Evolutionary conservation across 1,140 invertebrate species (phyloP), one percentile per base, ranked within the genome.

Genomic region (Lepidurus packardi): DNA sequence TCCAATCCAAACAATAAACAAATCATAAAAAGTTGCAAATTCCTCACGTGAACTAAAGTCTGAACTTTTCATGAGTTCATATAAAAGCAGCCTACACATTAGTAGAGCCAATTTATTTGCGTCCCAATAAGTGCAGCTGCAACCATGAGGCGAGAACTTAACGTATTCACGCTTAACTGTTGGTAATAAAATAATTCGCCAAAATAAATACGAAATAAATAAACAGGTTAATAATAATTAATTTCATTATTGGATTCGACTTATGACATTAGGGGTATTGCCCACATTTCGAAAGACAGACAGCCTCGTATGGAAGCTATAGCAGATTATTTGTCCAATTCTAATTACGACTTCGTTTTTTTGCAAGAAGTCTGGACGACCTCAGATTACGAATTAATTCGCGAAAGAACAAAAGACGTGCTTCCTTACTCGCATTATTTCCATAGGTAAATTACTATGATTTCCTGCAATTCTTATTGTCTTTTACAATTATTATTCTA

Each of bases 311-410:
- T 98, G 79, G 83, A 89, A 81, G 94, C 94, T 10, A 94, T 98
- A 80, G 91, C 90, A 44, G 88, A 91, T 74, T 89, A 91, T 82
- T 84, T 98, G 73, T 83, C 85, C 11, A 86, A 84, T 25, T 90
- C 89, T 75, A 84, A 89, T 24, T 94, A 94, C 86, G 94, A 97
- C 85, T 89, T 98, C 82, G 92, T 97, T 1, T 94, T 95, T 78
- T 85, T 98, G 13, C 95, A 98, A 88, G 96, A 98, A 88, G 89
- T 98, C 16, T 98, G 95, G 95, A 89, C 89, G 77, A 88, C 91
- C 80, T 83, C 87, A 73, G 94, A 97, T 85, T 97, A 90, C 85
- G 85, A 92, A 80, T 86, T 87, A 80, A 89, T 95, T 25, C 89
- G 89, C 80, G 84, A 90, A 1, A 89, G 87, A 83, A 86, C 90